Base-by-base conservation (phyloP, 2,797 vertebrate species). In the Melopsittacus undulatus region DNA sequence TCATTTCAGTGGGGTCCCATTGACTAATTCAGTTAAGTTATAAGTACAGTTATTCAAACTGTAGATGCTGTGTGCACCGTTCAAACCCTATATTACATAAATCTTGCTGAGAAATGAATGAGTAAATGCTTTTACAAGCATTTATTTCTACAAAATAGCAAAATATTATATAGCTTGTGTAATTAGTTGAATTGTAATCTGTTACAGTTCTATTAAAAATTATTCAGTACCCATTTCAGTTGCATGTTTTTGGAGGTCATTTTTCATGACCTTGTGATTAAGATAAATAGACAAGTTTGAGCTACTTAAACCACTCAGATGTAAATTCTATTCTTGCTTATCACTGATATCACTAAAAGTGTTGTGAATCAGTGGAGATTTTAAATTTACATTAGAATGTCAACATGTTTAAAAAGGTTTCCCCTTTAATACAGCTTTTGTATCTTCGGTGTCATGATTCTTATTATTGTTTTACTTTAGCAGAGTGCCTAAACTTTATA, bases 231-330 rank as follows among this genome's bases (percentile, higher is more conserved):
- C 32, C 22, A 54, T 78, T 83, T 92, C 46, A 81, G 29, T 24
- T 54, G 30, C 10, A 2, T 75, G 10, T 66, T 75, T 95, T 84
- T 76, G 32, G 26, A 84, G 86, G n/a, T 85, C 38, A 91, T 94
- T 93, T 95, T 95, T 72, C 52, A 81, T 73, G 20, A 83, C 43
- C 57, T 93, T 89, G 89, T 94, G 23, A 76, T 83, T 89, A 91
- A 92, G 52, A 87, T 4, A 62, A 30, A 81, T 57, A 57, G 36
- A 83, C 54, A 73, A 66, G 54, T 92, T 61, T 1, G 1, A 42
- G 23, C 30, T 63, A 29, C 48, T 78, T 81, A 81, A 90, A 54
- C 69, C 27, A 57, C 57, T 83, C 49, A 57, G 38, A 54, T 73
- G 24, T 72, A 72, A 75, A 81, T 94, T 80, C 59, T 73, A 2